Percentiles rank a stretch among this genome's conserved stretches.
These are phyloP conservation scores for Tyrannus savana DNA, from an alignment of 2,113 vertebrate genomes.

Conservation along the genomic window DNA sequence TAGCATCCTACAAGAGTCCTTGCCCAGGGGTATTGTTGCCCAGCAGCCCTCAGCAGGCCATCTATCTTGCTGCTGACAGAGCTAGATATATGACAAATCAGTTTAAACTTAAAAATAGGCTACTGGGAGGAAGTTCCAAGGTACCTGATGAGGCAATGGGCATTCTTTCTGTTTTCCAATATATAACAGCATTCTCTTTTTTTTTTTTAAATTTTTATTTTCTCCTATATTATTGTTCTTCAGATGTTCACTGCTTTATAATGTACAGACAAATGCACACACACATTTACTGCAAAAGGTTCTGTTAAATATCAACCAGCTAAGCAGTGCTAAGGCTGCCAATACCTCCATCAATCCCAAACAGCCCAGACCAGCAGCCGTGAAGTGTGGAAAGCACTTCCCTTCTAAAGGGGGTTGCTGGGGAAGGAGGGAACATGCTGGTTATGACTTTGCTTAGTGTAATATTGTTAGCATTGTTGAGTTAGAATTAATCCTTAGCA, in stretches of 20 bases:
- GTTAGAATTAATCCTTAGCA: background rate
- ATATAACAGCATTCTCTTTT: background rate
- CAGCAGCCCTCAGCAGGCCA: background rate
- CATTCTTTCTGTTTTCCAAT: background rate
- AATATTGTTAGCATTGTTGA: background rate
- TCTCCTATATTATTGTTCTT: background rate
- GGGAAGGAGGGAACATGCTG: background rate
- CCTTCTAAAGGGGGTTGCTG: accelerated
- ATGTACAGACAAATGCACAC: background rate
- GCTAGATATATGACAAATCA: background rate
- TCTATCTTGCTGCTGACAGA: background rate
- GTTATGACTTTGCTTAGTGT: background rate
- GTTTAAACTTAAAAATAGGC: background rate
- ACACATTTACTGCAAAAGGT: background rate
- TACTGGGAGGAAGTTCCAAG: background rate
- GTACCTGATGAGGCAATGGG: background rate
- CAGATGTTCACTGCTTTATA: background rate
- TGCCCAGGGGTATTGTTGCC: background rate
- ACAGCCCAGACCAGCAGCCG: background rate
- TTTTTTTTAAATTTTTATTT: background rate
- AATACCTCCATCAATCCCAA: background rate
- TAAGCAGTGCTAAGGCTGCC: background rate
- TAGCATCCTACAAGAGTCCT: background rate
- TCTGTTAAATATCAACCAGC: background rate
- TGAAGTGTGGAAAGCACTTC: background rate